Base-by-base conservation (phyloP, 37 sponge, comb jelly and placozoan species). In the Axinella damicornis region DNA sequence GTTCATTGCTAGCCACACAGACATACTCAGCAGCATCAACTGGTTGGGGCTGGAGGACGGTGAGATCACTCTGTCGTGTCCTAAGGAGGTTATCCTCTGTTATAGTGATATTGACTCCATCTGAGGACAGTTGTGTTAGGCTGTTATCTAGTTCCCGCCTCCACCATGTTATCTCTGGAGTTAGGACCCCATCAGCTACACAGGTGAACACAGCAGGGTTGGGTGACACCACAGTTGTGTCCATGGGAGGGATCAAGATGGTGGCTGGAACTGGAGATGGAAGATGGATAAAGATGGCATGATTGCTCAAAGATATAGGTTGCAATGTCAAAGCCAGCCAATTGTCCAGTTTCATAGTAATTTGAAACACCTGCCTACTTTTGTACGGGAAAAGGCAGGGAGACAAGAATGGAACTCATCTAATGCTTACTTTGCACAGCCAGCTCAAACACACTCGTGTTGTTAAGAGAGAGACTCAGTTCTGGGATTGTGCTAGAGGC, bases 1-100 rank as follows among this genome's bases (percentile, higher is more conserved):
- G 70, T 16, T 59, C 71, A 65, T 92, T 92, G 30, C 33, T 58
- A 64, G 92, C 87, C 32, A 55, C 74, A 87, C 92, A 92, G 21
- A 32, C 57, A 55, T 92, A 92, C 25, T 59, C 79, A 27, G 55
- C 88, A 66, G 74, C 57, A 53, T 87, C 75, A 63, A 38, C 25
- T 16, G 83, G 71, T 22, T 33, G 22, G 30, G 82, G 57, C 28
- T 57, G 30, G 20, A 22, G 33, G 18, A 88, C 21, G 46, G 46
- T 46, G 46, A 46, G 46, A 46, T 46, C 9, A 46, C 46, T 46
- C 46, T 46, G 46, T 46, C 46, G 4, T 46, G 6, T 46, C 46
- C 46, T 46, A 4, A 9, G 9, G 46, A 46, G 46, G 46, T 46
- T 46, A 4, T 9, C 9, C 6, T 46, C 46, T 46, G 46, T 12